Evolutionary conservation across 2,888 invertebrate genomes (phyloP), one percentile per base, ranked within the genome.

Genomic region (Cantharis flavilabris): DNA sequence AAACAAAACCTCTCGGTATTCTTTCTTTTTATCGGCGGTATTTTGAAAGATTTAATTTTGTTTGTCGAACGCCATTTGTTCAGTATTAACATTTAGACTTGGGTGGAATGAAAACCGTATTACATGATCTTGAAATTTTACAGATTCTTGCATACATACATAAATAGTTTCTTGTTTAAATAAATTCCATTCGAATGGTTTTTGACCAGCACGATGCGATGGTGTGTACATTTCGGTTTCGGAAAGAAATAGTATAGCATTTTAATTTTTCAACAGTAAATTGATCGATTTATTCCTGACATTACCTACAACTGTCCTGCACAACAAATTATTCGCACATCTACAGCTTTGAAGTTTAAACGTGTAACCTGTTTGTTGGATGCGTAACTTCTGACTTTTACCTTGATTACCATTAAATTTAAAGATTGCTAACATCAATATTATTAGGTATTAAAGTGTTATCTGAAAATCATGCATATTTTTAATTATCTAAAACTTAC

Each of bases 21-120:
- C 77, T 62, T 71, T 76, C 74, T 72, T 75, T 74, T 77, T 74
- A 77, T 77, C 75, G 72, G 28, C 76, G 65, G 78, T 71, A 75
- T 73, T 75, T 76, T 75, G 77, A 77, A 79, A 79, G 73, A 73
- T 77, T 79, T 77, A 79, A 77, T 79, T 79, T 79, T 79, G 75
- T 77, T 79, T 79, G 77, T 79, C 26, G 26, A 26, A 26, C 26
- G 26, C 26, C 26, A 26, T 26, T 26, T 26, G 26, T 26, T 9
- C 9, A 9, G 9, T 26, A 26, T 26, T 26, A 26, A 16, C 16
- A 16, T 16, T 7, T 26, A 0, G 26, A 26, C 26, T 26, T 26
- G 26, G 26, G 9, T 5, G 26, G 26, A 26, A 26, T 77, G 76
- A 78, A 78, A 78, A 72, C 75, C 71, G 72, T 78, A 76, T 72